Evolutionary conservation across 1,140 invertebrate species (phyloP).

Genomic region (Aphelinus certus): DNA sequence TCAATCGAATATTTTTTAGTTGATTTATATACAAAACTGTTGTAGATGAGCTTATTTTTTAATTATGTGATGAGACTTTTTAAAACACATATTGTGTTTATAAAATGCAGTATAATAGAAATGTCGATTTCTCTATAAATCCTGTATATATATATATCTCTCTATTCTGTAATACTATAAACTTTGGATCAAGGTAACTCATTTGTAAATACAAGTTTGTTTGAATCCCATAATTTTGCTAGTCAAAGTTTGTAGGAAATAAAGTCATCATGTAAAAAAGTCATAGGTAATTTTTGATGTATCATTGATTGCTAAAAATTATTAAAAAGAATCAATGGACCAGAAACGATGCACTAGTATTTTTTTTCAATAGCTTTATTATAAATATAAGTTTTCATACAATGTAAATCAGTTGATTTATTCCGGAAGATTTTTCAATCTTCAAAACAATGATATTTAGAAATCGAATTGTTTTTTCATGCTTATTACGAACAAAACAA

Average conservation of each 20-base stretch:
- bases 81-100: constrained; percentile 1
- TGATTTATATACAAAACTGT: constrained; percentile 11
- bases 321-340: constrained; percentile 7
- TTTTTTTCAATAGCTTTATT: constrained; percentile 54
- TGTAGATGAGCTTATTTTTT: background rate
- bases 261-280: constrained; percentile 33
- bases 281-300: background rate
- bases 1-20: constrained; percentile 10
- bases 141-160: background rate
- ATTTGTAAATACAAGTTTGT: constrained; percentile 29
- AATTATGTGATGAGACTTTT: background rate
- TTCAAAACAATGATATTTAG: constrained; percentile 26
- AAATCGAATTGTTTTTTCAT: constrained; percentile 26
- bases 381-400: constrained; percentile 59
- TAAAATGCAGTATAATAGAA: constrained; percentile 1
- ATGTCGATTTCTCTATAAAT: constrained; percentile 3
- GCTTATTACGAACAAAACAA: constrained; percentile 18
- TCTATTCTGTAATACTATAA: constrained; percentile 5
- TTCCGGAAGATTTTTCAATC: constrained; percentile 33
- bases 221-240: constrained; percentile 2
- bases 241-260: constrained; percentile 24
- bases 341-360: background rate
- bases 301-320: constrained; percentile 3
- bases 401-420: constrained; percentile 54
- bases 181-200: constrained; percentile 4